Evolutionary conservation across 2,797 vertebrate genomes (phyloP).

Genomic region (Schizopygopsis pylzovi): DNA sequence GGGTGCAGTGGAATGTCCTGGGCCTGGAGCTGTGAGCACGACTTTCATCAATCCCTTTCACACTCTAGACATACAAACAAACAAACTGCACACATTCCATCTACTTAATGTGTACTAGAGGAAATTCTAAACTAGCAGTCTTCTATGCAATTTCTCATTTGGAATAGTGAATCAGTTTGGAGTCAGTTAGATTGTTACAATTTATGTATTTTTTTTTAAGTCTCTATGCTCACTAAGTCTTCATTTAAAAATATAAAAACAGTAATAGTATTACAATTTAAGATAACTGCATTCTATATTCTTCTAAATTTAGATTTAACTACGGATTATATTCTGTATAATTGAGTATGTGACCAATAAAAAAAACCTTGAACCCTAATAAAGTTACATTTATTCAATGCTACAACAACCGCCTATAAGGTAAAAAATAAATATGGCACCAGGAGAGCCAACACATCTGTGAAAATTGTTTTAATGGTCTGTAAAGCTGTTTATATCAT

Average conservation of each 20-base stretch:
- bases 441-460: slow-evolving; percentile 11
- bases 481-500: slow-evolving; percentile 29
- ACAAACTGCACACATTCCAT: slow-evolving; percentile 22
- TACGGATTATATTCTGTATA: no score
- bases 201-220: background rate
- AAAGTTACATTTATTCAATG: background rate
- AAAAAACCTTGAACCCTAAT: background rate
- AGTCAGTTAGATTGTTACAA: background rate
- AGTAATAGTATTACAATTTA: background rate
- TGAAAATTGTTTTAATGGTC: slow-evolving; percentile 28
- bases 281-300: no score
- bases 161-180: background rate
- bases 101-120: background rate
- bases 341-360: no score
- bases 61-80: slow-evolving; percentile 41
- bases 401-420: background rate
- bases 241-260: background rate
- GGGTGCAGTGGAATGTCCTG: slow-evolving; percentile 40
- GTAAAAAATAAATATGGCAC: background rate
- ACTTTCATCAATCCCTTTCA: slow-evolving; percentile 32
- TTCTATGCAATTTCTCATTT: background rate
- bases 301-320: no score
- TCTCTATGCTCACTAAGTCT: background rate
- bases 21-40: slow-evolving; percentile 26
- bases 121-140: background rate